Conservation (phyloP, 2,888 invertebrate genomes). For the Cheilosia scutellata region DNA sequence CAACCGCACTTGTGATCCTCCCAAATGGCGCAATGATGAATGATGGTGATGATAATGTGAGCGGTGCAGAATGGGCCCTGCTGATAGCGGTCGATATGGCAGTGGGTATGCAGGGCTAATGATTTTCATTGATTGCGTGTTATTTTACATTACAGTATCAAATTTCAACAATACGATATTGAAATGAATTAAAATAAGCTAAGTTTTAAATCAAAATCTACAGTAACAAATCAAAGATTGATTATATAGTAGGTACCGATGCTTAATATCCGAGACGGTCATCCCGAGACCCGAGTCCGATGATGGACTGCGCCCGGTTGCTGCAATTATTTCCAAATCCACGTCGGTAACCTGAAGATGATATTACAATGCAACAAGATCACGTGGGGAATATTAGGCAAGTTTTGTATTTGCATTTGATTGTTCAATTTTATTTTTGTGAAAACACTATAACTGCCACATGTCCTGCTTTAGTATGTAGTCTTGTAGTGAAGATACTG, state of each 20-base stretch:
- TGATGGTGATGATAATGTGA: conserved; percentile 81
- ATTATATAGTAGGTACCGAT: conserved; percentile 86
- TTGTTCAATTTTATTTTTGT: conserved; percentile 46
- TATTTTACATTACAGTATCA: conserved; percentile 38
- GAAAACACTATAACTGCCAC: conserved; percentile 48
- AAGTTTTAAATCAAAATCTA: conserved; percentile 39
- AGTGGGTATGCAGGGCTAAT: conserved; percentile 83
- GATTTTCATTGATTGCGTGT: conserved; percentile 65
- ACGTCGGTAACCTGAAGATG: conserved; percentile 83
- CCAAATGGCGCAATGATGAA: conserved; percentile 83
- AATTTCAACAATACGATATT: conserved; percentile 39
- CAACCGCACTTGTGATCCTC: conserved; percentile 80
- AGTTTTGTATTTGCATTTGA: conserved; percentile 30
- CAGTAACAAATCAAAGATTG: conserved; percentile 53
- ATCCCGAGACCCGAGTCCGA: conserved; percentile 98
- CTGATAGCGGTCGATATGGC: conserved; percentile 84
- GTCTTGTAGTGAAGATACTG: conserved; percentile 22
- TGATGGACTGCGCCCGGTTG: conserved; percentile 92
- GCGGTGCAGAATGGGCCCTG: conserved; percentile 84
- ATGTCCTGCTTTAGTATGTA: conserved; percentile 39
- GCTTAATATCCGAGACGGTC: conserved; percentile 91
- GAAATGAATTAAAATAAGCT: conserved; percentile 47
- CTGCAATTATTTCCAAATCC: conserved; percentile 84
- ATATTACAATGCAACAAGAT: conserved; percentile 79
- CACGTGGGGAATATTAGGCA: conserved; percentile 65